A percentile compares a stretch with the other conserved stretches of the same genome.
Conservation (phyloP, 2,888 invertebrate species). For the Amphiduros pacificus region DNA sequence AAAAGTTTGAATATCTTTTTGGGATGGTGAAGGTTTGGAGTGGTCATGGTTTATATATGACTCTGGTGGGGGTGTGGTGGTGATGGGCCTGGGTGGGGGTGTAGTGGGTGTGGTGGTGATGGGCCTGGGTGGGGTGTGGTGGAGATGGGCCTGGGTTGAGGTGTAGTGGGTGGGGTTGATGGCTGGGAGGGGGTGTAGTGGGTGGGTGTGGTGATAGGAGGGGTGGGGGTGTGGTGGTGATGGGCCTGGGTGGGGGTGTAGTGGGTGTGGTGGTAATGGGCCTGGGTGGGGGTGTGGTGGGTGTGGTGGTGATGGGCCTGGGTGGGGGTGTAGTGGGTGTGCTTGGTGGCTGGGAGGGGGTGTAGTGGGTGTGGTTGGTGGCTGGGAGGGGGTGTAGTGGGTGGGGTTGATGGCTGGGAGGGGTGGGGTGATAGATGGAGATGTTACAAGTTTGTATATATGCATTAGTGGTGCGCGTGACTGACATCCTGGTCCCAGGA, state of each 20-base stretch:
- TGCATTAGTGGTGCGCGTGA: too few relatives aligned
- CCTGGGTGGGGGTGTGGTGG: background rate
- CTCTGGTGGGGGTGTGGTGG: background rate
- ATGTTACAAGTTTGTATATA: too few relatives aligned
- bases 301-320: background rate
- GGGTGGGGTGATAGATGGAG: too few relatives aligned
- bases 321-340: background rate
- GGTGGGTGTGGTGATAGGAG: background rate
- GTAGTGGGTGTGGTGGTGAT: too few relatives aligned
- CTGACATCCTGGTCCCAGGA: too few relatives aligned
- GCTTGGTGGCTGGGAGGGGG: background rate
- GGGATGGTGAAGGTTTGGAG: too few relatives aligned
- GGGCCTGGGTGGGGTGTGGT: background rate
- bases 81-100: too few relatives aligned
- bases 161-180: background rate
- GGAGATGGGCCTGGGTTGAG: background rate
- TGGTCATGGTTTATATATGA: too few relatives aligned
- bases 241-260: background rate
- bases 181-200: background rate
- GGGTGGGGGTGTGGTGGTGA: background rate
- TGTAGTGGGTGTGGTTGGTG: background rate
- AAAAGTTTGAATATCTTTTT: too few relatives aligned
- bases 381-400: background rate
- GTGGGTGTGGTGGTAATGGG: too few relatives aligned
- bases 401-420: background rate